A percentile compares a stretch with the other conserved stretches of the same genome.
phyloP scores from a whole-genome alignment of 2,797 vertebrate genomes.

The Petrocephalus schoutedeni region DNA sequence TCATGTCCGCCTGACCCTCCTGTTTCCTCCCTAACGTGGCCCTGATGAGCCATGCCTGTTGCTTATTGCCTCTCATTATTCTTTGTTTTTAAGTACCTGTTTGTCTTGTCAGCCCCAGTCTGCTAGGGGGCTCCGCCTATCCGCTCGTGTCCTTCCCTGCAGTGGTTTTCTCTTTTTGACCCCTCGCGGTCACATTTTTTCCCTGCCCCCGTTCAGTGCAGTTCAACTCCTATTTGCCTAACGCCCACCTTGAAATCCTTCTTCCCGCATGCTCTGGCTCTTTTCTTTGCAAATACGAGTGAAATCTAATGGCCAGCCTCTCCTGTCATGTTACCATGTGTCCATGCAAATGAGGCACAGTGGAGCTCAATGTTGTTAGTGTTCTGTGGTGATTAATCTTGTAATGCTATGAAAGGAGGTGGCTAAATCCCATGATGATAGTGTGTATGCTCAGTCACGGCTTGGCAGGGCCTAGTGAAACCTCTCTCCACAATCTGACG shows the following conservation, averaged over 20 bases:
- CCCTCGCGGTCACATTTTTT: neutral
- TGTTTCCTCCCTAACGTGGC: neutral
- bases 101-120: neutral
- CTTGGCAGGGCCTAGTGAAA: neutral
- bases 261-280: neutral
- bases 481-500: neutral
- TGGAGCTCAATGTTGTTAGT: neutral
- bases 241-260: neutral
- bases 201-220: neutral
- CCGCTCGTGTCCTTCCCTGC: neutral
- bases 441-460: neutral
- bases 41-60: neutral
- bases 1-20: neutral
- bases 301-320: neutral
- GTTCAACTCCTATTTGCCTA: neutral
- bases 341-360: neutral
- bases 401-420: neutral
- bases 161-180: neutral
- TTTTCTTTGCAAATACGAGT: neutral
- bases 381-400: neutral
- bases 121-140: neutral
- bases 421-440: neutral
- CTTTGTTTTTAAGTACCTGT: neutral
- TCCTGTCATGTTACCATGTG: neutral
- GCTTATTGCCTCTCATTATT: neutral